phyloP scores from a whole-genome alignment of 1,140 invertebrate species.

The Cephus cinctus region DNA sequence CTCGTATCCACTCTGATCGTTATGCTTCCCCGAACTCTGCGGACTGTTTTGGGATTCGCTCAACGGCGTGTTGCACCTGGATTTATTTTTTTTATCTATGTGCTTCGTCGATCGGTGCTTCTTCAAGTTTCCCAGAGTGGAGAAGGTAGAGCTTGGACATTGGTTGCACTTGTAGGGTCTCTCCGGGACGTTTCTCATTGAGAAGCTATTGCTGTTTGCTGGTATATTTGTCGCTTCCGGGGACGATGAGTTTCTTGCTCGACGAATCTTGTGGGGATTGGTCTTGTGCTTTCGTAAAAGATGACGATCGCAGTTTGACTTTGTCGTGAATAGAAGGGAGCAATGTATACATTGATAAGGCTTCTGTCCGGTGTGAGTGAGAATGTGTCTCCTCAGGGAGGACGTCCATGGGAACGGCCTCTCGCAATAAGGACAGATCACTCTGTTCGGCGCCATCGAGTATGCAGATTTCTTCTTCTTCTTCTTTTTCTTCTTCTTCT shows the following conservation, averaged over 20 bases:
- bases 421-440: conserved; percentile 87
- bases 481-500: conserved; percentile 42
- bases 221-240: conserved; percentile 34
- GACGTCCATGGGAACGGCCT: conserved; percentile 95
- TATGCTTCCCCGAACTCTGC: conserved; percentile 32
- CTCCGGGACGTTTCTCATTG: conserved; percentile 73
- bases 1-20: conserved; percentile 52
- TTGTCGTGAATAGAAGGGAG: conserved; percentile 90
- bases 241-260: conserved; percentile 42
- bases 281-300: conserved; percentile 83
- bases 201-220: conserved; percentile 49
- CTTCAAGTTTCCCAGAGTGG: conserved; percentile 75
- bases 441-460: conserved; percentile 89
- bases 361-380: conserved; percentile 94
- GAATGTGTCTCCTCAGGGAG: conserved; percentile 86
- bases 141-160: conserved; percentile 84
- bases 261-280: conserved; percentile 51
- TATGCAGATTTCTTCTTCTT: conserved; percentile 92
- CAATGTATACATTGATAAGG: conserved; percentile 93
- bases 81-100: conserved; percentile 37
- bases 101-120: conserved; percentile 77
- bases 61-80: conserved; percentile 42
- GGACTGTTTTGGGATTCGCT: conserved; percentile 42
- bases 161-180: conserved; percentile 80
- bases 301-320: conserved; percentile 95